phyloP scores from a whole-genome alignment of 2,888 invertebrate species.

The Malachius bipustulatus region DNA sequence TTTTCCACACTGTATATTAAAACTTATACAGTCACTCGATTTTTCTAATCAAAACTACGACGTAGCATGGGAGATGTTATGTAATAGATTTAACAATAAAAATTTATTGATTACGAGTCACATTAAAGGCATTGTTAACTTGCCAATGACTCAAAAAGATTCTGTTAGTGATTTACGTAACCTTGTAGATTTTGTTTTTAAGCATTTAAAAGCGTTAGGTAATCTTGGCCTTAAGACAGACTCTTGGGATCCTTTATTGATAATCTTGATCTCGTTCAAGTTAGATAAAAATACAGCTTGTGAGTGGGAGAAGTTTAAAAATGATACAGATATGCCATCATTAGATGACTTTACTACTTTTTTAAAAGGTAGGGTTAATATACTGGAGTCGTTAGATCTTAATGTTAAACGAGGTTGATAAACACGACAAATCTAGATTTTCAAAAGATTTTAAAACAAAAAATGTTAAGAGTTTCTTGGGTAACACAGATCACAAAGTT shows the following conservation, averaged over 20 bases:
- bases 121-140: constrained; percentile 5
- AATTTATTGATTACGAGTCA: constrained; percentile 4
- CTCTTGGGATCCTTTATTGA: constrained; percentile 6
- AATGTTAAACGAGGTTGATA: neutral
- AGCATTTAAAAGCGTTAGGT: constrained; percentile 6
- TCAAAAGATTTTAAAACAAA: neutral
- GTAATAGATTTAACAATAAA: constrained; percentile 6
- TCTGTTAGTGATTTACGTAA: neutral
- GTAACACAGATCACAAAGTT: constrained; percentile 1
- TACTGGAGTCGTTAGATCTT: neutral
- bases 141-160: constrained; percentile 4
- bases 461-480: constrained; percentile 1
- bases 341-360: constrained; percentile 1
- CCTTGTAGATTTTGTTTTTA: constrained; percentile 2
- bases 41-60: constrained; percentile 7
- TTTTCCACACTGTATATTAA: no score
- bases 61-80: constrained; percentile 8
- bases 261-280: neutral
- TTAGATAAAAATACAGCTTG: constrained; percentile 3
- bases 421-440: neutral
- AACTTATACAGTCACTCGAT: constrained; percentile 6
- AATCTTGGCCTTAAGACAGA: neutral
- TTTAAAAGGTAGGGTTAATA: neutral
- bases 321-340: neutral
- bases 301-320: neutral